Conservation (phyloP, 2,797 vertebrate genomes). For the Babyrousa celebensis region DNA sequence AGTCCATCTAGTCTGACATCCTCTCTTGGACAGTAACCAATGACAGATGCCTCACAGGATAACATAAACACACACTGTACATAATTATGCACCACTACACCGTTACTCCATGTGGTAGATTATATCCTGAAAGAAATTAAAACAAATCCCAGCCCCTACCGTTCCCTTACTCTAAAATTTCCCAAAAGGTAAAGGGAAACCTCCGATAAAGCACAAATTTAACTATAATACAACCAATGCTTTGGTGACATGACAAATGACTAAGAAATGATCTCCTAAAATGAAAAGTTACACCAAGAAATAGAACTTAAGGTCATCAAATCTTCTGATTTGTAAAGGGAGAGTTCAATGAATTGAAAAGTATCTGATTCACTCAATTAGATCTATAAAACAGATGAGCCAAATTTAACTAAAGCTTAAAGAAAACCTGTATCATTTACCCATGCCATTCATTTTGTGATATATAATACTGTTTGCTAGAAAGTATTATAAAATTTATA, state of each 20-base stretch:
- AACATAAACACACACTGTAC: slow-evolving; percentile 56
- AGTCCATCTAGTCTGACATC: slow-evolving; percentile 6
- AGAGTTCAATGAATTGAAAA: slow-evolving; percentile 64
- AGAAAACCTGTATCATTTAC: slow-evolving; percentile 48
- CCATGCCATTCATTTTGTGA: slow-evolving; percentile 54
- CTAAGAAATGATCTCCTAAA: slow-evolving; percentile 68
- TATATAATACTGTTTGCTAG: slow-evolving; percentile 57
- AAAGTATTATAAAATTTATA: slow-evolving; percentile 33
- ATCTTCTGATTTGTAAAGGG: slow-evolving; percentile 41
- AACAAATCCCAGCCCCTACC: slow-evolving; percentile 40
- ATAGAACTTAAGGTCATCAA: slow-evolving; percentile 40
- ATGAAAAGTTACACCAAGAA: slow-evolving; percentile 43
- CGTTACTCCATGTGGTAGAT: slow-evolving; percentile 66
- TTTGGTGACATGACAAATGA: slow-evolving; percentile 47
- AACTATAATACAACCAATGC: slow-evolving; percentile 10
- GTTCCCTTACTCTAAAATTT: slow-evolving; percentile 55
- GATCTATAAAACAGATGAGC: slow-evolving; percentile 1
- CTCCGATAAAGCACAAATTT: slow-evolving; percentile 48
- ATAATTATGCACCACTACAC: slow-evolving; percentile 1
- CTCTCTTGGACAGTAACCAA: slow-evolving; percentile 61
- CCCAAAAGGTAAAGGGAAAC: slow-evolving; percentile 62
- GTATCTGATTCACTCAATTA: slow-evolving; percentile 50
- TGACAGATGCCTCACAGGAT: background rate
- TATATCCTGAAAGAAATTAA: slow-evolving; percentile 73
- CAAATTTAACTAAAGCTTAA: slow-evolving; percentile 59